Evolutionary conservation across 2,113 vertebrate species (phyloP).

Genomic region (Myrmophylax atrothorax): DNA sequence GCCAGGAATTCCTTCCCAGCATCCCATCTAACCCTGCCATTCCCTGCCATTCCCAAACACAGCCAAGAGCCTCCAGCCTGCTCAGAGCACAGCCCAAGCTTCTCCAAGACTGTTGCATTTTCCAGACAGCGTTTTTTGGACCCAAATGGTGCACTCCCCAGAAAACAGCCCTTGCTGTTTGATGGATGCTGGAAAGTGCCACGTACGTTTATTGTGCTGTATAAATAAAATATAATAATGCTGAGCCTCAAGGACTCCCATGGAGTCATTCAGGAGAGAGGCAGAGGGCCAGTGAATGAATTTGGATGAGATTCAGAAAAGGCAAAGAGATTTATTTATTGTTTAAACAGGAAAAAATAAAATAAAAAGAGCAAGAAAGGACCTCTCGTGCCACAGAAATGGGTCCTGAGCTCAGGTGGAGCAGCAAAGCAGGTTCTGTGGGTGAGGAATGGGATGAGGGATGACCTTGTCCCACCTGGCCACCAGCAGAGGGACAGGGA

Average conservation of each 20-base stretch:
- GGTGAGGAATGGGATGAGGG: not conserved
- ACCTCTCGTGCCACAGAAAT: not conserved
- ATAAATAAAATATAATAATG: slow-evolving; percentile 30
- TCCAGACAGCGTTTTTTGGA: not conserved
- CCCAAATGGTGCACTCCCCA: not conserved
- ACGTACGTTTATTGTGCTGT: not conserved
- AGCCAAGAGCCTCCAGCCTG: not conserved
- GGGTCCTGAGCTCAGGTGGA: not conserved
- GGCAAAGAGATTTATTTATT: not conserved
- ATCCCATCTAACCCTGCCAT: too few relatives aligned
- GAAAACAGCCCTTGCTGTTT: not conserved
- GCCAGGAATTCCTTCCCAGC: not conserved
- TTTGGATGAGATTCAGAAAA: not conserved
- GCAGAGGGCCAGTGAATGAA: not conserved
- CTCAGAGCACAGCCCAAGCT: not conserved
- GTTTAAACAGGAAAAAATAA: not conserved
- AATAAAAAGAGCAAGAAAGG: not conserved
- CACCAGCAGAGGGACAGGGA: not conserved
- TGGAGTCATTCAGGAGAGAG: not conserved
- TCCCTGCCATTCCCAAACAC: not conserved
- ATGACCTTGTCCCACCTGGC: not conserved
- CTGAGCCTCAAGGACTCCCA: slow-evolving; percentile 13
- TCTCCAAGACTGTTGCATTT: not conserved
- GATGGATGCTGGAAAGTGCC: not conserved
- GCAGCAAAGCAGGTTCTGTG: not conserved